Evolutionary conservation across 2,797 vertebrate genomes (phyloP).

Genomic region (Carduelis carduelis): DNA sequence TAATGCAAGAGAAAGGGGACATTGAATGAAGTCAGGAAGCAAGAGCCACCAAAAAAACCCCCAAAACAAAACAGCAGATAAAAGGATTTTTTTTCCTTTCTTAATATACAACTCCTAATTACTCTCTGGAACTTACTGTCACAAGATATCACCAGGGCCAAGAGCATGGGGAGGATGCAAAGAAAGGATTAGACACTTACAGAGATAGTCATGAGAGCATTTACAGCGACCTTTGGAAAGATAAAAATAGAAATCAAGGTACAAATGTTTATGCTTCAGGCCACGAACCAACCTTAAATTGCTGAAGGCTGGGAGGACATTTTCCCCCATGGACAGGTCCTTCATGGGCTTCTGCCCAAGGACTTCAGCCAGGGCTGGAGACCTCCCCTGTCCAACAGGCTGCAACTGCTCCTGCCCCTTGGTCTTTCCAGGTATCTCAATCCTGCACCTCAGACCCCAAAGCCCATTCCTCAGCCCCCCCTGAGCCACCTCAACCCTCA

Average conservation of each 20-base stretch:
- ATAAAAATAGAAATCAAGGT: neutral
- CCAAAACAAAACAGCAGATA: neutral
- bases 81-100: neutral
- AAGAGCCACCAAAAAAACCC: neutral
- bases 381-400: neutral
- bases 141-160: neutral
- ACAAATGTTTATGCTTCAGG: neutral
- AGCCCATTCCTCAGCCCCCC: neutral
- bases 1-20: neutral
- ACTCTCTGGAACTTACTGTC: slow-evolving; percentile 23
- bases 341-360: neutral
- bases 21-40: slow-evolving; percentile 15
- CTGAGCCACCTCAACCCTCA: neutral
- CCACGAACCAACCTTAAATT: neutral
- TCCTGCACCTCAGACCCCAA: neutral
- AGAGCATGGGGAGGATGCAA: neutral
- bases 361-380: neutral
- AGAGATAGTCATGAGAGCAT: neutral
- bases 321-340: neutral
- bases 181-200: slow-evolving; percentile 21
- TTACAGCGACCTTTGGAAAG: slow-evolving; percentile 1
- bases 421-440: neutral
- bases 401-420: neutral
- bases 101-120: slow-evolving; percentile 16
- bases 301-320: neutral